Base-by-base conservation (phyloP, 2,888 invertebrate genomes). In the Barypeithes pellucidus region DNA sequence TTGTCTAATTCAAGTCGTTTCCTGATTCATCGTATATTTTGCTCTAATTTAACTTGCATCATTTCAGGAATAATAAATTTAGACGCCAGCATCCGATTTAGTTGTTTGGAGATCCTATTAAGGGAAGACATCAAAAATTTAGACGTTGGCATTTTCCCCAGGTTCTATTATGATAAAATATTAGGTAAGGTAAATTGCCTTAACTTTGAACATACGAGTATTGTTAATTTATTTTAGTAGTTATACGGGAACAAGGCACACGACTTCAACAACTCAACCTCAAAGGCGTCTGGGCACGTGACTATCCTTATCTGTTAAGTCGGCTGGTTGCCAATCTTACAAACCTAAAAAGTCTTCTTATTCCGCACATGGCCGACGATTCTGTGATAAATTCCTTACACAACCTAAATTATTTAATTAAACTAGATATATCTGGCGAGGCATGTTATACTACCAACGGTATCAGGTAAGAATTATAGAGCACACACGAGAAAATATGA, bases 281-380 rank as follows among this genome's bases (percentile, higher is more conserved):
- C 69, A 92, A 92, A 86, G 93, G 93, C 12, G 90, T 93, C 36
- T 93, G 92, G 92, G 90, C 91, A 47, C 90, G 91, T 83, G 92
- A 93, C 76, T 90, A 91, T 78, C 88, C 92, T 80, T 85, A 88
- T 69, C 87, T 91, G 11, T 87, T 93, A 86, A 90, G 89, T 75
- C 87, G 90, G 29, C 84, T 92, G 29, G 87, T 93, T 7, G 87
- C 88, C 77, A 90, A 89, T 78, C 87, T 91, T 57, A 87, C 86
- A n/a, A 87, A 90, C 79, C 83, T 93, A 62, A 89, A 89, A 3
- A 89, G 88, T 24, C 84, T 93, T 0, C 89, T 90, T 80, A 92
- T 93, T 77, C 92, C 93, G 0, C 91, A 92, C 78, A 91, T 92
- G 80, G 92, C 92, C 9, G 91, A 91, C 78, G 93, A 93, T 80